Evolutionary conservation across 2,888 invertebrate species (phyloP), one percentile per base, ranked within the genome.

Genomic region (Julus scandinavius): DNA sequence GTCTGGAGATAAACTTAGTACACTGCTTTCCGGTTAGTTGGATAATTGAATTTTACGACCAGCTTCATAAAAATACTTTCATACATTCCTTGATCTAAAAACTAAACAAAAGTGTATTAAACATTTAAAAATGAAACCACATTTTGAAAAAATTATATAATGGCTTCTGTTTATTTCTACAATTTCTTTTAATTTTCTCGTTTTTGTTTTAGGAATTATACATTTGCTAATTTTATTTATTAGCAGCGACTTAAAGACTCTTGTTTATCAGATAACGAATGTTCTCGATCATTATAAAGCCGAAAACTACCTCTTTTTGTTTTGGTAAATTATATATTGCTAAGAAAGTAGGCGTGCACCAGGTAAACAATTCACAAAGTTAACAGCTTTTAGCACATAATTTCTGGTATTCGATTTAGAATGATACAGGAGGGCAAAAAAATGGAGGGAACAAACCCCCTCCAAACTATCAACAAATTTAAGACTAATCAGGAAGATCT

Each of bases 281-380:
- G 29, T 13, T 80, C 80, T 40, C 5, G 29, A 2, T 38, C 80
- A 38, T 80, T 80, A 80, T 1, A 38, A 13, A 38, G 29, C 38
- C 38, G 38, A 80, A 80, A 29, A 80, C 38, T 38, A 80, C 38
- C 38, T 29, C 29, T 80, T 63, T 80, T 80, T 80, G 80, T 80
- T 29, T 38, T 80, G 38, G 38, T 38, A 40, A 80, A 40, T 80
- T 29, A 80, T 80, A 29, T 38, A 80, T 80, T 80, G 29, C 40
- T 38, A 80, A 29, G 80, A 38, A 29, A 80, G 80, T 80, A 80
- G 80, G 80, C 80, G 80, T 80, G 38, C 13, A 80, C 80, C 15
- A 54, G 38, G 13, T 11, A 9, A 80, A 38, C 38, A 15, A 38
- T 80, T 80, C 38, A 80, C 9, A 72, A 29, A 72, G 9, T n/a